Evolutionary conservation across 2,113 vertebrate genomes (phyloP), one percentile per base, ranked within the genome.

Genomic region (Caranx melampygus): DNA sequence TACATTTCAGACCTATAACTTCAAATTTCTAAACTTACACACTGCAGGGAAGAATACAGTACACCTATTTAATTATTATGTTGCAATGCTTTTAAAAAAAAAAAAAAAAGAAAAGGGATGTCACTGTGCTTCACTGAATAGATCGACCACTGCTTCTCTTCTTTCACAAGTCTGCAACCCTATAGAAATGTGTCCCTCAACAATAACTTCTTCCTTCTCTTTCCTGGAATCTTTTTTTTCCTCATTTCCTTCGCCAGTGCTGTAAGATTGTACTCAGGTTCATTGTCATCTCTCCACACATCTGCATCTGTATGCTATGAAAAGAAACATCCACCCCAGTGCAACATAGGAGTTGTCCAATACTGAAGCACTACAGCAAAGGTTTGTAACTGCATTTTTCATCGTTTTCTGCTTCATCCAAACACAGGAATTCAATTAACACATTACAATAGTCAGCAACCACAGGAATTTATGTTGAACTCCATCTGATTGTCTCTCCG

Each of bases 81-180:
- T 26, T 26, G 26, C 26, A 26, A 26, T 26, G 1, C 26, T 26
- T 26, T 26, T 26, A 47, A 63, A 4, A 49, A 49, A 49, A 45
- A 45, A 45, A 3, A 1, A 47, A 63, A 4, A 49, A 49, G 18
- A 45, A 45, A 45, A 3, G 11, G 26, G 40, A 42, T 18, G 15
- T 49, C 16, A 18, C 15, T 49, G 47, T 18, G 47, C 47, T 49
- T 15, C 47, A 49, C 16, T 49, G 47, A 49, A 18, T 16, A 49
- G 47, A 6, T 49, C 16, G 3, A 49, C 16, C 5, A 14, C 2
- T 42, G 35, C 54, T 31, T 83, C 76, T 45, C 40, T 79, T 79
- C 59, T 69, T 66, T 52, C 44, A 73, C 37, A 21, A 60, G 52
- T 55, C 82, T 57, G 54, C 3, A 47, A 61, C 42, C 40, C 54